phyloP scores from a whole-genome alignment of 1,140 invertebrate genomes.

The Drosophila subobscura region DNA sequence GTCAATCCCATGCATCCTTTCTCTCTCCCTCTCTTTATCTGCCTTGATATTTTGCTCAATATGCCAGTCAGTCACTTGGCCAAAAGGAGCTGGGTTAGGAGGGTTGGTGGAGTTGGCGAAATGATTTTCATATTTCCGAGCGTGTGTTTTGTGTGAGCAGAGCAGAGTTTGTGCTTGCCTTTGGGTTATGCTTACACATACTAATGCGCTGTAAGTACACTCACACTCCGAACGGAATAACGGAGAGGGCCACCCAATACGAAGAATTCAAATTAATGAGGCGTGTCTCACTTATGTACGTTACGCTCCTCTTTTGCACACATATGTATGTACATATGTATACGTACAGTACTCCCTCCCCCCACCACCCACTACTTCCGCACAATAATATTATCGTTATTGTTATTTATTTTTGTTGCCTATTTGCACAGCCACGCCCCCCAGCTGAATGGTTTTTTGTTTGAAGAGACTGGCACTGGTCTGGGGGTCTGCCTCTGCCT shows the following conservation, averaged over 20 bases:
- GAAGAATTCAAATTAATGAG: slow-evolving; percentile 70
- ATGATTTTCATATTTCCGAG: slow-evolving; percentile 75
- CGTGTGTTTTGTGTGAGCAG: slow-evolving; percentile 14
- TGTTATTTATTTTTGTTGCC: slow-evolving; percentile 43
- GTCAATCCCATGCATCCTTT: slow-evolving; percentile 2
- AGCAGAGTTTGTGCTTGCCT: slow-evolving; percentile 11
- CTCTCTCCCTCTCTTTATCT: slow-evolving; percentile 4
- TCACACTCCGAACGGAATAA: not conserved
- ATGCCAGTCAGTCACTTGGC: slow-evolving; percentile 75
- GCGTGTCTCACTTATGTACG: slow-evolving; percentile 62
- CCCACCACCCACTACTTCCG: not conserved
- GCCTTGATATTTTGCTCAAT: slow-evolving; percentile 62
- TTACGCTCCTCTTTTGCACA: slow-evolving; percentile 45
- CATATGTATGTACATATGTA: slow-evolving; percentile 19
- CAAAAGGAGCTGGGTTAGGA: slow-evolving; percentile 22
- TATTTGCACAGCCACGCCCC: slow-evolving; percentile 33
- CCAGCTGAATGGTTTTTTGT: slow-evolving; percentile 29
- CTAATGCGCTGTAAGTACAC: slow-evolving; percentile 30
- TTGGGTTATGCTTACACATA: slow-evolving; percentile 50
- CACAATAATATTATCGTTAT: slow-evolving; percentile 51
- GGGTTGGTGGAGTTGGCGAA: slow-evolving; percentile 42
- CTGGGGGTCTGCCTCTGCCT: not conserved
- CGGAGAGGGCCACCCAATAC: not conserved
- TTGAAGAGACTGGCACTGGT: slow-evolving; percentile 1
- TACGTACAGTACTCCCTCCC: no score